Evolutionary conservation across 2,888 invertebrate genomes (phyloP).

Genomic region (Homarus gammarus): DNA sequence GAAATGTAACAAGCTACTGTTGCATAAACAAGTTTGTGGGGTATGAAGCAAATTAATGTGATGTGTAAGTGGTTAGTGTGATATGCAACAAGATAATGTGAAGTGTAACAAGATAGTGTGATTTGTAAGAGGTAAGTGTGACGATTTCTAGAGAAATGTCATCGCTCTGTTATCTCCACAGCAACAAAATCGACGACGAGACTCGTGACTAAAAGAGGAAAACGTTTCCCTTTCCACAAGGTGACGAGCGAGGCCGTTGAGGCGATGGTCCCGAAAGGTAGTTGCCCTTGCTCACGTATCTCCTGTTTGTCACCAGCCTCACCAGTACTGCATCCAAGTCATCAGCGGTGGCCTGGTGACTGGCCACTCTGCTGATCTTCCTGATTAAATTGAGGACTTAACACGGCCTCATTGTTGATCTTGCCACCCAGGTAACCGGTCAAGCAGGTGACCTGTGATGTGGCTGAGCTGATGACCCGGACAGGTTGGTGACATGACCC

Average conservation of each 20-base stretch:
- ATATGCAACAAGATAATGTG: too few relatives aligned
- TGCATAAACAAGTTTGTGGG: too few relatives aligned
- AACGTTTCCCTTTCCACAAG: conserved; percentile 25
- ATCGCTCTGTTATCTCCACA: conserved; percentile 17
- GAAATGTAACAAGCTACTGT: too few relatives aligned
- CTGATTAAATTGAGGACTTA: background rate
- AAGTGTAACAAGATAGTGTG: too few relatives aligned
- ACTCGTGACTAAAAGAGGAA: conserved; percentile 16
- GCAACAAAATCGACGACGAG: conserved; percentile 9
- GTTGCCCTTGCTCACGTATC: background rate
- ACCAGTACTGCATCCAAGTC: background rate
- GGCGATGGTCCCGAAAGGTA: background rate
- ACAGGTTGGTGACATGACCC: background rate
- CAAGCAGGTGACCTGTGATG: background rate
- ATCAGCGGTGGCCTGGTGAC: background rate
- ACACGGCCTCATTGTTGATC: background rate
- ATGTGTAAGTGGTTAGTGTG: too few relatives aligned
- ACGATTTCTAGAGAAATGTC: background rate
- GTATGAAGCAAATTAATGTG: too few relatives aligned
- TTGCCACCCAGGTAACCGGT: background rate
- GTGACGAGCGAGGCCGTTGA: background rate
- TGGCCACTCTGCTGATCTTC: background rate
- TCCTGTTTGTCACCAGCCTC: conserved; percentile 1
- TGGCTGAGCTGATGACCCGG: background rate
- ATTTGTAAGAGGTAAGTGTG: too few relatives aligned